Evolutionary conservation across 2,888 invertebrate species (phyloP), one percentile per base, ranked within the genome.

Genomic region (Scaeva pyrastri): DNA sequence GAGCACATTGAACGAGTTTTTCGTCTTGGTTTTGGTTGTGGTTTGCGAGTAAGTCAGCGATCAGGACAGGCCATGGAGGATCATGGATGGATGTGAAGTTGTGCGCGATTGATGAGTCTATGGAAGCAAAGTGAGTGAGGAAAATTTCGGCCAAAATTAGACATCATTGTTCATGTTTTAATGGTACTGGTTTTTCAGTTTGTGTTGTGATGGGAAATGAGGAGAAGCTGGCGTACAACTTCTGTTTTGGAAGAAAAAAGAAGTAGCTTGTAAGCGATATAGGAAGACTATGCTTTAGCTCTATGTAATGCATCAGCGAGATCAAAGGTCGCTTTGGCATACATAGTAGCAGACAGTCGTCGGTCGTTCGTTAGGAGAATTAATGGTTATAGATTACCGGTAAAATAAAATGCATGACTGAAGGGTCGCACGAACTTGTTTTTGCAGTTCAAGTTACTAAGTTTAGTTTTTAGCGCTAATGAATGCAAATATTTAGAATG

Each of bases 121-220:
- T 78, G 79, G 71, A 58, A 71, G 79, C 74, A 58, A 48, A 71
- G 56, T 66, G 60, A 80, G 81, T 77, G 85, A 85, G 56, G 68
- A 81, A 77, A 72, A 77, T 81, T 70, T 73, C 36, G 64, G 76
- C 81, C 76, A 77, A 85, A 85, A 85, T 85, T 80, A 85, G 76
- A 80, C 80, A 85, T 76, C 60, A 73, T 76, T 77, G 68, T 74
- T 76, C 74, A 76, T 68, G 84, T 72, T n/a, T n/a, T 80, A 72
- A 85, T 84, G 80, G 80, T 66, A 76, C 75, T 76, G 84, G 84
- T 80, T 80, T 31, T 31, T 26, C 7, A 1, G 1, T 31, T 31
- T 31, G 31, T 31, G 31, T 31, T 75, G 58, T 31, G 56, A 70
- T 79, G 31, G 36, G 48, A 50, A 52, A 79, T 70, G 64, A 36